Evolutionary conservation across 2,888 invertebrate genomes (phyloP).

Genomic region (Meteorus cinctellus): DNA sequence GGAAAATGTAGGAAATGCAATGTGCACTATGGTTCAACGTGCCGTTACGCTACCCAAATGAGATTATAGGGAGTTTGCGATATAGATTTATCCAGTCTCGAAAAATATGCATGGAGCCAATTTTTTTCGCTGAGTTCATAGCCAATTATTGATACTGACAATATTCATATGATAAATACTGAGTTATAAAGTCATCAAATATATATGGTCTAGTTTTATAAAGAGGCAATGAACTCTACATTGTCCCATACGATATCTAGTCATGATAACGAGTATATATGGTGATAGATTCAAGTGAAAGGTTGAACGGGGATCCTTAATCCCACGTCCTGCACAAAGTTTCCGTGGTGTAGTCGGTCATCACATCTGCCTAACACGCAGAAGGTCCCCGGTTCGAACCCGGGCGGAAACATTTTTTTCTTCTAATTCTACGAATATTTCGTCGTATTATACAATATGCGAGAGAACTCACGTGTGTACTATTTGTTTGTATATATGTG

Average conservation of each 20-base stretch:
- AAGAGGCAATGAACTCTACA: too few relatives aligned
- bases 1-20: not conserved
- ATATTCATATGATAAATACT: too few relatives aligned
- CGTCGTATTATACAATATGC: not conserved
- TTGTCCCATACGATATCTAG: too few relatives aligned
- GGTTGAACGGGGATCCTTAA: too few relatives aligned
- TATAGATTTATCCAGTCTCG: conserved; percentile 29
- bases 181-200: too few relatives aligned
- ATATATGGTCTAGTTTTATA: too few relatives aligned
- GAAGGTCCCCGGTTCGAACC: conserved; percentile 73
- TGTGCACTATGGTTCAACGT: conserved; percentile 11
- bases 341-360: conserved; percentile 74
- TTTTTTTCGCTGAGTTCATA: conserved; percentile 5
- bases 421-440: not conserved
- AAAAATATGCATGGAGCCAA: conserved; percentile 8
- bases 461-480: not conserved
- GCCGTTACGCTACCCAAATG: conserved; percentile 20
- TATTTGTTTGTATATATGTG: not conserved
- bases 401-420: conserved; percentile 19
- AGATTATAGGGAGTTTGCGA: conserved; percentile 34
- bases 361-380: conserved; percentile 88
- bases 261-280: too few relatives aligned
- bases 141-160: too few relatives aligned
- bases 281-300: too few relatives aligned
- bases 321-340: not conserved